Conservation (phyloP, 2,888 invertebrate species). For the Melinopterus prodromus region DNA sequence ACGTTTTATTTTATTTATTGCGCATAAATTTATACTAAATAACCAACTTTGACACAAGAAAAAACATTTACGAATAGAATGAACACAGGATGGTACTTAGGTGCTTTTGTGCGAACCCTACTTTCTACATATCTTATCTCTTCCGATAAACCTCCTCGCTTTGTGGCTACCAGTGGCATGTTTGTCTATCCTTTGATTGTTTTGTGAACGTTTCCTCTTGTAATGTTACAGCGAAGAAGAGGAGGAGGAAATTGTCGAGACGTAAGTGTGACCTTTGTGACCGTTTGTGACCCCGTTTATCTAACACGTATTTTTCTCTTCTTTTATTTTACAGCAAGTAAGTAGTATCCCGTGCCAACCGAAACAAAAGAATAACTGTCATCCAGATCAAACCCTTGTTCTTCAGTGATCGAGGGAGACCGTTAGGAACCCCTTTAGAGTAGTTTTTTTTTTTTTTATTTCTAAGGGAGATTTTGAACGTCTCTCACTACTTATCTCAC, state of each 20-base stretch:
- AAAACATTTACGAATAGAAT: no score
- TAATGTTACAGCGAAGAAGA: conserved; percentile 69
- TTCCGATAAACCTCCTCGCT: conserved; percentile 36
- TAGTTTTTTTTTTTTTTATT: conserved; percentile 12
- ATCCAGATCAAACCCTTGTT: background rate
- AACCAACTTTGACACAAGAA: no score
- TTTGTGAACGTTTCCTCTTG: conserved; percentile 52
- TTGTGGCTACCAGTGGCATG: conserved; percentile 40
- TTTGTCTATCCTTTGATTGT: conserved; percentile 17
- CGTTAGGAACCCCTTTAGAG: conserved; percentile 7
- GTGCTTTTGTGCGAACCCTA: conserved; percentile 20
- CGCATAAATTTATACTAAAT: no score
- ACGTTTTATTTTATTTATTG: no score
- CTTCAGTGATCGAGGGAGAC: background rate
- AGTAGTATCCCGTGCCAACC: conserved; percentile 52
- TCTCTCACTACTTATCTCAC: conserved; percentile 4
- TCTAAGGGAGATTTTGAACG: background rate
- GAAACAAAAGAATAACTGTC: background rate
- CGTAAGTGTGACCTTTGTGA: conserved; percentile 67
- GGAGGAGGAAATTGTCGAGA: conserved; percentile 80
- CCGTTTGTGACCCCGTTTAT: background rate
- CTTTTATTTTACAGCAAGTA: conserved; percentile 64
- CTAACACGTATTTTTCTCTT: conserved; percentile 37
- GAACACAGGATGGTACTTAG: background rate
- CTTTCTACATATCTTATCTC: conserved; percentile 40